Conservation (phyloP, 2,888 invertebrate species). For the Spilarctia lutea region DNA sequence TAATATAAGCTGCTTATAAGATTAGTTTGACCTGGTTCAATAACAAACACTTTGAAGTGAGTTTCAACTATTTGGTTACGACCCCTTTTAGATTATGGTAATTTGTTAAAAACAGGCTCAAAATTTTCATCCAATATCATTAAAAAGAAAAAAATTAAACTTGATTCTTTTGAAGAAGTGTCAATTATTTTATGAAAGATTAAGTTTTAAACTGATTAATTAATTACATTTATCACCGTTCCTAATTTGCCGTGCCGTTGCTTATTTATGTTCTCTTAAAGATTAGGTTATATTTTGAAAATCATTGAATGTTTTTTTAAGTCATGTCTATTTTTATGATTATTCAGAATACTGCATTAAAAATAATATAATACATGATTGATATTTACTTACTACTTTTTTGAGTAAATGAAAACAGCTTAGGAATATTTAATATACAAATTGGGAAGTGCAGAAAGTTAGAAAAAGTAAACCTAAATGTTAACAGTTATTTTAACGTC, state of each 20-base stretch:
- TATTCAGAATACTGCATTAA: too few species aligned
- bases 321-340: neutral
- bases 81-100: neutral
- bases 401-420: too few species aligned
- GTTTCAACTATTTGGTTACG: slow-evolving; percentile 7
- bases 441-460: neutral
- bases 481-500: neutral
- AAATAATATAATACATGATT: too few species aligned
- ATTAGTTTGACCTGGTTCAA: slow-evolving; percentile 12
- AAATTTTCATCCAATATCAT: neutral
- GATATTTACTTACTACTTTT: too few species aligned
- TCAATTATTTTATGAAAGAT: slow-evolving; percentile 5
- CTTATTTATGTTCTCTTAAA: neutral
- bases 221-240: neutral
- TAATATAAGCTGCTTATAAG: slow-evolving; percentile 16
- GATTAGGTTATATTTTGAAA: neutral
- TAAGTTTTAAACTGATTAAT: slow-evolving; percentile 10
- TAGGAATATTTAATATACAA: neutral
- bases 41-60: neutral
- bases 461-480: neutral
- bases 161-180: slow-evolving; percentile 9
- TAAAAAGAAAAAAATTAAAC: neutral
- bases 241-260: neutral
- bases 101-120: neutral
- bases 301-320: neutral